phyloP scores from a whole-genome alignment of 2,888 invertebrate species.

The Ecliptopera silaceata region DNA sequence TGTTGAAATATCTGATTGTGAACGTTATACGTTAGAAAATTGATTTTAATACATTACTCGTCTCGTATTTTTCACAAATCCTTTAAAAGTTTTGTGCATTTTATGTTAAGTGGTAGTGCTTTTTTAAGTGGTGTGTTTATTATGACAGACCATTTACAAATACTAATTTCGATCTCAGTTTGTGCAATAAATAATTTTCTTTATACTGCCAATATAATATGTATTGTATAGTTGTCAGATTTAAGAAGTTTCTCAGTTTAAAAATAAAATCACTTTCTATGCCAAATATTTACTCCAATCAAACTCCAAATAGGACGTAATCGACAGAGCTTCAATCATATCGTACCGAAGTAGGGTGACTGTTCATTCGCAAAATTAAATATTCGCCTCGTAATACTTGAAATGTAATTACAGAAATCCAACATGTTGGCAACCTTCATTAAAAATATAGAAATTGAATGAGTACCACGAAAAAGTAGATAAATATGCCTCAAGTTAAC shows the following conservation, averaged over 20 bases:
- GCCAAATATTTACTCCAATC: conserved; percentile 16
- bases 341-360: conserved; percentile 36
- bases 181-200: too few relatives aligned
- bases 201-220: too few relatives aligned
- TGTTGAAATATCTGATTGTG: conserved; percentile 6
- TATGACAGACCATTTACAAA: too few relatives aligned
- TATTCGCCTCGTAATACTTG: too few relatives aligned
- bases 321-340: conserved; percentile 47
- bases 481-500: not conserved
- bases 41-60: not conserved
- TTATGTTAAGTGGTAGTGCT: too few relatives aligned
- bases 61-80: not conserved
- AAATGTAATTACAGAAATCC: not conserved
- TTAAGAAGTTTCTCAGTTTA: too few relatives aligned
- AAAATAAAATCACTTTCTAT: not conserved
- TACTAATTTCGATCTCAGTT: too few relatives aligned
- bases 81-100: too few relatives aligned
- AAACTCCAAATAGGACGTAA: conserved; percentile 28
- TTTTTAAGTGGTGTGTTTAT: too few relatives aligned
- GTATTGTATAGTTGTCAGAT: too few relatives aligned
- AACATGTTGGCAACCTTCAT: not conserved
- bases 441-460: too few relatives aligned
- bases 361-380: conserved; percentile 39
- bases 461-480: not conserved
- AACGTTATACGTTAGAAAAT: not conserved